These are phyloP conservation scores for Catostomus latipinnis DNA, from an alignment of 2,797 vertebrate genomes.

Conservation along the genomic window DNA sequence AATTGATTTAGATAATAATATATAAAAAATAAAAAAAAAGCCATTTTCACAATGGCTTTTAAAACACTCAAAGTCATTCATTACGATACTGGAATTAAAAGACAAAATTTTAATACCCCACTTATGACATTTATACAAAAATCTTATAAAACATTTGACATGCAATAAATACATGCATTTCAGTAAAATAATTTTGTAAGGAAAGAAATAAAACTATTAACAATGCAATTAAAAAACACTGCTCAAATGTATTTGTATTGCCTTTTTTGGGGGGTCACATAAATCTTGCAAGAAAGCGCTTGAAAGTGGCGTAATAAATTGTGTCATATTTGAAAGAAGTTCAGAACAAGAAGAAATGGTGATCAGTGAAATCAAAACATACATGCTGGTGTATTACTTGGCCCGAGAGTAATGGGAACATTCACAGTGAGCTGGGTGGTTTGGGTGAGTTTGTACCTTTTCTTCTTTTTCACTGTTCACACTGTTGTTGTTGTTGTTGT, in stretches of 20 bases:
- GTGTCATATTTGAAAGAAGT: constrained; percentile 60
- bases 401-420: constrained; percentile 54
- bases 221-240: constrained; percentile 78
- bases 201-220: constrained; percentile 75
- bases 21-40: constrained; percentile 59
- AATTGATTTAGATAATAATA: constrained; percentile 82
- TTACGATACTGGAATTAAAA: constrained; percentile 70
- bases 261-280: constrained; percentile 59
- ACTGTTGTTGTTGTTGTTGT: neutral
- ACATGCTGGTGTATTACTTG: constrained; percentile 61
- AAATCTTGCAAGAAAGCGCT: constrained; percentile 59
- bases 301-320: constrained; percentile 60
- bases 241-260: constrained; percentile 77
- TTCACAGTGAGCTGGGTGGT: constrained; percentile 47
- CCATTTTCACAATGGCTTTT: constrained; percentile 81
- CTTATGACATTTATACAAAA: constrained; percentile 80
- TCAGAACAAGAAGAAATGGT: constrained; percentile 61
- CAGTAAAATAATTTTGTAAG: constrained; percentile 68
- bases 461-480: constrained; percentile 35
- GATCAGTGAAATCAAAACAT: constrained; percentile 59
- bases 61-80: constrained; percentile 74
- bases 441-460: constrained; percentile 22
- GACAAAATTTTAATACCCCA: constrained; percentile 72
- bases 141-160: constrained; percentile 82
- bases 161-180: constrained; percentile 90